Conservation (phyloP, 2,888 invertebrate genomes). For the Volucella inflata region DNA sequence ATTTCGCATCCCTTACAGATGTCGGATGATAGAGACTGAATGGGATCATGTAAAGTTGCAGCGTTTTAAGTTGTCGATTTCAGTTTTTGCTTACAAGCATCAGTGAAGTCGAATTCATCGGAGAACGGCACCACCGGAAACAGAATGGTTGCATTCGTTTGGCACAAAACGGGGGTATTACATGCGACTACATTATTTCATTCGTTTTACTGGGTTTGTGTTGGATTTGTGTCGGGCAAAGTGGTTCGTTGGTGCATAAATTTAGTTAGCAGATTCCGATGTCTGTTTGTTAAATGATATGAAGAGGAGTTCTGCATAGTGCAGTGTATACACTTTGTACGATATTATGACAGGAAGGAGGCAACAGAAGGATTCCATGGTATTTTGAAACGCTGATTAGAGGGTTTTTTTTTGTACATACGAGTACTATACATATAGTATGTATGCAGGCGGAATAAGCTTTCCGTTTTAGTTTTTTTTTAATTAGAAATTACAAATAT, state of each 20-base stretch:
- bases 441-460: no score
- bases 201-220: conserved; percentile 38
- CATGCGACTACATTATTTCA: conserved; percentile 48
- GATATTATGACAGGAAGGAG: neutral
- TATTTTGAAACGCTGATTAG: no score
- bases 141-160: conserved; percentile 58
- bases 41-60: neutral
- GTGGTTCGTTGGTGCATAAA: conserved; percentile 71
- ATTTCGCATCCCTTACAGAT: conserved; percentile 18
- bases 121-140: neutral
- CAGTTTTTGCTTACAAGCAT: conserved; percentile 40
- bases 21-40: neutral
- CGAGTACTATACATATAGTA: no score
- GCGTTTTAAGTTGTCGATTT: conserved; percentile 72
- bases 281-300: conserved; percentile 59
- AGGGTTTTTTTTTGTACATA: no score
- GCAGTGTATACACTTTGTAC: neutral
- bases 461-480: no score
- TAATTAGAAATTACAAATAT: no score
- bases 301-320: conserved; percentile 42
- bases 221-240: conserved; percentile 49
- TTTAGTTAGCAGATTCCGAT: conserved; percentile 65
- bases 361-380: neutral
- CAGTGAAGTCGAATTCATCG: neutral
- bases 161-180: conserved; percentile 26